A percentile compares a stretch with the other conserved stretches of the same genome.
These are phyloP conservation scores for Platypus cylindrus DNA, from an alignment of 2,888 invertebrate species.

Conservation along the genomic window DNA sequence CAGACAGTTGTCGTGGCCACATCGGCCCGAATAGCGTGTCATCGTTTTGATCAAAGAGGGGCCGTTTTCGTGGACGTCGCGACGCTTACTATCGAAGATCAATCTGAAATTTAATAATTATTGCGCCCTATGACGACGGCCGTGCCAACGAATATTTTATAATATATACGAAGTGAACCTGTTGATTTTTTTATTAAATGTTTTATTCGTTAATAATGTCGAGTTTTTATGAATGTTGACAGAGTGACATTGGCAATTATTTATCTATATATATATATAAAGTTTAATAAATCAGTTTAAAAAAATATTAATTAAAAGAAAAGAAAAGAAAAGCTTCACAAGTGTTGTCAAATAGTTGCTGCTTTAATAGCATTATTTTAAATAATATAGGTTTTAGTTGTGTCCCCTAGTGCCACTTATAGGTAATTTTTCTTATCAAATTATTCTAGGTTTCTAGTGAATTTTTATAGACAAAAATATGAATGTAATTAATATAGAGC, in stretches of 20 bases:
- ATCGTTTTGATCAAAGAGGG: conserved; percentile 8
- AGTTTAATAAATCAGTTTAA: conserved; percentile 6
- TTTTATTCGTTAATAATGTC: conserved; percentile 10
- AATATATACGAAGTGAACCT: conserved; percentile 7
- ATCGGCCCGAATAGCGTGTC: conserved; percentile 8
- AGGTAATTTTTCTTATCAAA: too few relatives aligned
- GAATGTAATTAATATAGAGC: too few relatives aligned
- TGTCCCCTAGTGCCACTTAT: too few relatives aligned
- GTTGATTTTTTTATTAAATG: conserved; percentile 13
- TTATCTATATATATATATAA: conserved; percentile 3
- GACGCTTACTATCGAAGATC: conserved; percentile 4
- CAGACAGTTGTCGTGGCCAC: conserved; percentile 11
- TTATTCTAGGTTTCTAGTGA: too few relatives aligned
- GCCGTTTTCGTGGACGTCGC: conserved; percentile 8
- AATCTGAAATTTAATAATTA: too few relatives aligned
- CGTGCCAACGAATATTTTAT: conserved; percentile 1
- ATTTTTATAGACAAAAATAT: too few relatives aligned
- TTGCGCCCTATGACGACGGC: conserved; percentile 4
- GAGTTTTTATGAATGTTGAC: conserved; percentile 8
- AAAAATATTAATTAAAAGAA: too few relatives aligned
- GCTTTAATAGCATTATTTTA: conserved; percentile 19
- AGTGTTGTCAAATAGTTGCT: conserved; percentile 12
- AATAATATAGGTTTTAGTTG: too few relatives aligned
- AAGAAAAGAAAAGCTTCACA: too few relatives aligned
- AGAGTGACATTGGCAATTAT: conserved; percentile 10